Base-by-base conservation (phyloP, 2,888 invertebrate species). In the Macaria notata region DNA sequence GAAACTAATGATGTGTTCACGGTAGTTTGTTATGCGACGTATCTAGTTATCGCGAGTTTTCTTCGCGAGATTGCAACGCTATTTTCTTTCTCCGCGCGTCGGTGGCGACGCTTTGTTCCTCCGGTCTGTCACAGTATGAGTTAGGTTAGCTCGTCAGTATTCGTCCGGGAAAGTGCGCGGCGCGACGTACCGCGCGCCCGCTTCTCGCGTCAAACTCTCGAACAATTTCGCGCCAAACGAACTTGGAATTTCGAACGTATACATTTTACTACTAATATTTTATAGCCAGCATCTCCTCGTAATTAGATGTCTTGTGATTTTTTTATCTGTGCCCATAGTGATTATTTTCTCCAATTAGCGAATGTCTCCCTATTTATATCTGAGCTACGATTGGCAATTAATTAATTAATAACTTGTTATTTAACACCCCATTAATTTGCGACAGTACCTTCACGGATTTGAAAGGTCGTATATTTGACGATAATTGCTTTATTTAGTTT, bases 91-190 rank as follows among this genome's bases (percentile, higher is more conserved):
- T 29, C 33, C 52, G 39, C 31, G 29, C 41, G 46, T 39, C 7
- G 33, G 49, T 39, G 19, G 38, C 31, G 47, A 29, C 56, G 56
- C 50, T 9, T 48, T 41, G 48, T 41, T 41, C 33, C 7, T 36
- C 33, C 4, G 7, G 5, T 6, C 51, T 39, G 48, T 9, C 44
- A 31, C 29, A 4, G 38, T 30, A 9, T 8, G n/a, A 39, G 31
- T 3, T n/a, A n/a, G n/a, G n/a, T n/a, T n/a, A n/a, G 19, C 19
- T 19, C 19, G 29, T 43, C 86, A 86, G 87, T 88, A 71, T 68
- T 72, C 73, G 61, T 62, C 72, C 76, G 79, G 76, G 64, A 59
- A 64, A 79, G 78, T 75, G 68, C 75, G 84, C 78, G 79, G 76
- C 65, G 73, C 66, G 79, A 86, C 87, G 88, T 81, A 36, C 56